A percentile compares a stretch with the other conserved stretches of the same genome.
Evolutionary conservation across 2,888 invertebrate genomes (phyloP).

Genomic region (Cerastis leucographa): DNA sequence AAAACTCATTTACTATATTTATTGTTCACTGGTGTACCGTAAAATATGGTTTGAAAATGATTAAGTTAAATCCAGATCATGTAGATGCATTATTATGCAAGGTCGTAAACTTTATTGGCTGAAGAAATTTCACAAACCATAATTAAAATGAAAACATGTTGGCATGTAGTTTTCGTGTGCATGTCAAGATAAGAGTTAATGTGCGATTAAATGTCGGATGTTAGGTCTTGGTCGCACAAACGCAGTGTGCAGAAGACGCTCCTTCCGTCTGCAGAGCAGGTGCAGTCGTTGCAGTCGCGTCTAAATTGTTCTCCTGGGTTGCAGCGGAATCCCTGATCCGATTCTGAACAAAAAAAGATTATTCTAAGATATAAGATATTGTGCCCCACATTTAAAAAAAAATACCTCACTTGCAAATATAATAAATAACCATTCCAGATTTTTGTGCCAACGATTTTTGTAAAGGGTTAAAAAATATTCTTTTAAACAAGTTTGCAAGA

Average conservation of each 20-base stretch:
- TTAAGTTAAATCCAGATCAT: background rate
- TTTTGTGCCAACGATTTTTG: background rate
- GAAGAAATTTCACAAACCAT: background rate
- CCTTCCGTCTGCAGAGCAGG: constrained; percentile 86
- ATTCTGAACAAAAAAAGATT: constrained; percentile 64
- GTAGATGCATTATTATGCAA: background rate
- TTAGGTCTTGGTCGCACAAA: constrained; percentile 80
- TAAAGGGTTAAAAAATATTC: background rate
- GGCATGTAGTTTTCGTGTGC: constrained; percentile 31
- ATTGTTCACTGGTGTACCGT: constrained; percentile 28
- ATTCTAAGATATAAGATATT: background rate
- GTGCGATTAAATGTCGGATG: constrained; percentile 66
- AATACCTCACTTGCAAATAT: too few relatives aligned
- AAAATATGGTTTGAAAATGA: background rate
- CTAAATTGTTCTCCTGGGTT: constrained; percentile 87
- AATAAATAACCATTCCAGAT: background rate
- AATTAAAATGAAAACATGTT: background rate
- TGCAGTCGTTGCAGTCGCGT: constrained; percentile 88
- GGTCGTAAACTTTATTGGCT: background rate
- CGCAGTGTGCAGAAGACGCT: constrained; percentile 86
- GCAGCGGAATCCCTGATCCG: constrained; percentile 86
- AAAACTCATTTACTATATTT: background rate
- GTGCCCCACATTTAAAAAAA: too few relatives aligned
- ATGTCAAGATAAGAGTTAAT: constrained; percentile 52
- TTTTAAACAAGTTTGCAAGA: too few relatives aligned